Evolutionary conservation across 2,113 vertebrate species (phyloP).

Genomic region (Centropus bengalensis): DNA sequence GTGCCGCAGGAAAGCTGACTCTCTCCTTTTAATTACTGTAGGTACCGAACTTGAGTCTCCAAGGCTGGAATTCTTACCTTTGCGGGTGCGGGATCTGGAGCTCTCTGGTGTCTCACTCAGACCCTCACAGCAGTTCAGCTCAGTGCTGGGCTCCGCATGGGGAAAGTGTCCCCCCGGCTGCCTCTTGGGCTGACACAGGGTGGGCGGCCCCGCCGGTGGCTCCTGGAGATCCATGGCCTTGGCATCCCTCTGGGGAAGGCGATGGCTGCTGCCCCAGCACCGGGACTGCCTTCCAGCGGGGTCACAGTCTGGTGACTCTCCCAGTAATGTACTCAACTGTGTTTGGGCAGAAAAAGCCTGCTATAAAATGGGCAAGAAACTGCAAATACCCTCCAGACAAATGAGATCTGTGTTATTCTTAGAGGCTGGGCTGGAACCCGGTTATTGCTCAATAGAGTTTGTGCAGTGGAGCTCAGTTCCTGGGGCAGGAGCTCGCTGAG

Average conservation of each 20-base stretch:
- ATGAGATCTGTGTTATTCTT: conserved; percentile 27
- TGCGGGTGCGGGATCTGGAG: neutral
- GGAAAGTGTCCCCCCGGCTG: neutral
- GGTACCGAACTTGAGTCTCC: neutral
- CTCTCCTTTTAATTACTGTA: neutral
- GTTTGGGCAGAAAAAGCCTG: neutral
- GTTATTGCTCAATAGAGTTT: conserved; percentile 34
- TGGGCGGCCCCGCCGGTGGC: neutral
- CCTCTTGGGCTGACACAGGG: neutral
- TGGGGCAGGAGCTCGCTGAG: neutral
- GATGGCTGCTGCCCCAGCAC: neutral
- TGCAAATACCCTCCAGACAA: conserved; percentile 21
- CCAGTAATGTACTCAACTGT: neutral
- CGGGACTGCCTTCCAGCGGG: conserved; percentile 15
- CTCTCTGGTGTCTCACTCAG: neutral
- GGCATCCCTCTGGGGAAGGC: neutral
- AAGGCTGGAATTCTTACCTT: neutral
- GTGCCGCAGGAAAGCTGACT: neutral
- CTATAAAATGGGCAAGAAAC: conserved; percentile 23
- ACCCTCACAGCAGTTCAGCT: neutral
- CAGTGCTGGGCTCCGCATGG: neutral
- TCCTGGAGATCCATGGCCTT: neutral
- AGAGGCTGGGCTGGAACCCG: neutral
- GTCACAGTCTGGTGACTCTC: conserved; percentile 38
- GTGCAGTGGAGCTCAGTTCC: conserved; percentile 36